Conservation (phyloP, 2,113 vertebrate genomes). For the Suncus etruscus region DNA sequence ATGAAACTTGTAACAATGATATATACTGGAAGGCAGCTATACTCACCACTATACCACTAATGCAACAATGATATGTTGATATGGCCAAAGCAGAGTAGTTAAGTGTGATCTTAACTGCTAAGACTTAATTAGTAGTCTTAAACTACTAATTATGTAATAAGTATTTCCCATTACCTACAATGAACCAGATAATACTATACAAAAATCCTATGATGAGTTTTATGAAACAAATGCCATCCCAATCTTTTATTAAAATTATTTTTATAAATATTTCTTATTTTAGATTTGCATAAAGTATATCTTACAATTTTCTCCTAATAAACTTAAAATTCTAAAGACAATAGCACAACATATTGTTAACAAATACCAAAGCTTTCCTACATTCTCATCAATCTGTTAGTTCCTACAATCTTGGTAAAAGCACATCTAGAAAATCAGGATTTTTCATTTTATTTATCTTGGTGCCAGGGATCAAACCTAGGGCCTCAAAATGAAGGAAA, state of each 20-base stretch:
- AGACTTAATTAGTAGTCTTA: no score
- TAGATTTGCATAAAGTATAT: background rate
- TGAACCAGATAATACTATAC: background rate
- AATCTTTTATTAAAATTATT: background rate
- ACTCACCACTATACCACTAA: no score
- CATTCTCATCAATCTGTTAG: background rate
- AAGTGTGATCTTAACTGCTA: no score
- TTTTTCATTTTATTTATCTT: background rate
- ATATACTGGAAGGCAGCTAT: no score
- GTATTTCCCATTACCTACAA: background rate
- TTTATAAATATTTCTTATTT: conserved; percentile 9
- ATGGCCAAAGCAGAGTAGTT: background rate
- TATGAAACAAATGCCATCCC: background rate
- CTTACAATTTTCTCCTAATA: conserved; percentile 6
- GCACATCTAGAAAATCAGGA: background rate
- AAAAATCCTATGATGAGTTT: background rate
- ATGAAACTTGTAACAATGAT: background rate
- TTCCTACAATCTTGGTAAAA: conserved; percentile 14
- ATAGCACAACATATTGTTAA: background rate
- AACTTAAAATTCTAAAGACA: background rate
- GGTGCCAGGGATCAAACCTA: no score
- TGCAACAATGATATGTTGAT: no score
- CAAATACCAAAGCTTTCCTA: background rate
- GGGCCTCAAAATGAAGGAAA: no score
- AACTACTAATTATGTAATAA: background rate